Percentiles rank a stretch among this genome's conserved stretches.
phyloP scores from a whole-genome alignment of 2,888 invertebrate genomes.

The Agrochola lota region DNA sequence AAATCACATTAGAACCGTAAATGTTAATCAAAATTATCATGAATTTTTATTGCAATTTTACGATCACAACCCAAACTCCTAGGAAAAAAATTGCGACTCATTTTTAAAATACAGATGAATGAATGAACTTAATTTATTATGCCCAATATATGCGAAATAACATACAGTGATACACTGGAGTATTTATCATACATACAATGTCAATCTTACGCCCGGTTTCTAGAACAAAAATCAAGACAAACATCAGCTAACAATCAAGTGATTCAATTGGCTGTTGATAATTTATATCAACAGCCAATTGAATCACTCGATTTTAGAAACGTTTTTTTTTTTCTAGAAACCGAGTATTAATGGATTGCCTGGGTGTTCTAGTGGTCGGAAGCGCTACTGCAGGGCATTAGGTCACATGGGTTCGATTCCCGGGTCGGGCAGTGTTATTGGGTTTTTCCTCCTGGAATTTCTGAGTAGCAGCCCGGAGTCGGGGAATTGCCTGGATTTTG shows the following conservation, averaged over 20 bases:
- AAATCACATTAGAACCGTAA: not conserved
- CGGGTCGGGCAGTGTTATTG: too few relatives aligned
- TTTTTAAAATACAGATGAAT: not conserved
- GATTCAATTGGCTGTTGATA: too few relatives aligned
- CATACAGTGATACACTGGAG: not conserved
- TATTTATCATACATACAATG: not conserved
- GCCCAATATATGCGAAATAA: not conserved
- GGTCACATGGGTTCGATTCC: too few relatives aligned
- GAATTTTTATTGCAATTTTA: not conserved
- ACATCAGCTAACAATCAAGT: too few relatives aligned
- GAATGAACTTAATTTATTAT: not conserved
- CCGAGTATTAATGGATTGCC: not conserved
- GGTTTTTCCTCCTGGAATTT: too few relatives aligned
- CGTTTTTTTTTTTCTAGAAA: not conserved
- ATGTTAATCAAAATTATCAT: not conserved
- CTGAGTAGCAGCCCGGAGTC: too few relatives aligned
- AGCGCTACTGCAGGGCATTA: too few relatives aligned
- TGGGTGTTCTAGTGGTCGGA: too few relatives aligned
- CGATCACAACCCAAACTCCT: not conserved
- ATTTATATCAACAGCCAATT: not conserved
- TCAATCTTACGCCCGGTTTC: not conserved
- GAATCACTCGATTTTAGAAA: not conserved
- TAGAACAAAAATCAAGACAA: not conserved
- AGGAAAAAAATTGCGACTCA: not conserved
- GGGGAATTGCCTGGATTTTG: too few relatives aligned